A percentile compares a stretch with the other conserved stretches of the same genome.
phyloP scores from a whole-genome alignment of 2,797 vertebrate species.

The Lateolabrax maculatus region DNA sequence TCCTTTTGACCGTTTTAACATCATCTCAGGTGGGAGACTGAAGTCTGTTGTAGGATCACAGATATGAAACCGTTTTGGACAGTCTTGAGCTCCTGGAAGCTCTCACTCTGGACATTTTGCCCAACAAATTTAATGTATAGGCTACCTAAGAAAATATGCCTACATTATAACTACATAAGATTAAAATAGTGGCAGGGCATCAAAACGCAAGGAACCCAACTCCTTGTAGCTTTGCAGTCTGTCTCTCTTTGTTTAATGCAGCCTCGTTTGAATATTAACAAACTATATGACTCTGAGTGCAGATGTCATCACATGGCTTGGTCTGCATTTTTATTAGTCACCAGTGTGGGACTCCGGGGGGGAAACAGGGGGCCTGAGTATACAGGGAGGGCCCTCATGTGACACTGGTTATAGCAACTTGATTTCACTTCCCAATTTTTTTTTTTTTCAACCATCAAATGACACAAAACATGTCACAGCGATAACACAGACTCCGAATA shows the following conservation, averaged over 20 bases:
- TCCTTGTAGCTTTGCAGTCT: neutral
- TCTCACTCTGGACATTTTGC: constrained; percentile 26
- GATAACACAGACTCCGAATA: neutral
- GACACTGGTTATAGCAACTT: neutral
- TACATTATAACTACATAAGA: neutral
- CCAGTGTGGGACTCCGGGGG: no score
- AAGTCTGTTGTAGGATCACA: neutral
- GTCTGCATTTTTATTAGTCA: neutral
- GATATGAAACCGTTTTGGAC: neutral
- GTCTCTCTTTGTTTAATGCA: constrained; percentile 2
- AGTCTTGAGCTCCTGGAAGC: constrained; percentile 3
- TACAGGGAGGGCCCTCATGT: no score
- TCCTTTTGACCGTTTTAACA: neutral
- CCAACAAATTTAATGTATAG: constrained; percentile 31
- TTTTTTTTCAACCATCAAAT: neutral
- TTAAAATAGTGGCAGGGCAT: neutral
- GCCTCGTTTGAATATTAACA: neutral
- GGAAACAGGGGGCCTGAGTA: no score
- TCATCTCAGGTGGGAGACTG: neutral
- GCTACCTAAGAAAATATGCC: constrained; percentile 20
- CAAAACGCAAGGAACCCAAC: neutral
- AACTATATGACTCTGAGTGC: neutral
- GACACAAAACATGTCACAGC: neutral
- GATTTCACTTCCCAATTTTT: neutral
- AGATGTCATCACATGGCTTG: neutral